Base-by-base conservation (phyloP, 2,113 vertebrate genomes). In the Mobula hypostoma region DNA sequence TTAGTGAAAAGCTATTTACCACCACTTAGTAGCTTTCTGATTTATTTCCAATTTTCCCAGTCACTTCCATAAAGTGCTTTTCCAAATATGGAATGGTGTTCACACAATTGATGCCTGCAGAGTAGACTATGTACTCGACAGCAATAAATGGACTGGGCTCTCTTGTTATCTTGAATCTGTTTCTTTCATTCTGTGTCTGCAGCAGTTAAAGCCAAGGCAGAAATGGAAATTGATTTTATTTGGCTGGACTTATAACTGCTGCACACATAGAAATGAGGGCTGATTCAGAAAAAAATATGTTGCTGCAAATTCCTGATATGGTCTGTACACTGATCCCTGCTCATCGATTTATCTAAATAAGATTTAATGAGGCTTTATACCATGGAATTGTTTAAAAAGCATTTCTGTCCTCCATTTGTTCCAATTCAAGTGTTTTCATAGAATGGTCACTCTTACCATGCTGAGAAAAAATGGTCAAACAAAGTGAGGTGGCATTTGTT, bases 141-240 rank as follows among this genome's bases (percentile, higher is more conserved):
- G 61, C 85, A 66, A 58, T n/a, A 14, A 63, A 11, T 63, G 85
- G 58, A 29, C 29, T n/a, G 12, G 0, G 27, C 58, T 88, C 58
- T 61, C 4, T 15, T 90, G 85, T 66, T 32, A 90, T 90, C 15
- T 68, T 90, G 29, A 63, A 90, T 90, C 61, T 32, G 29, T 68
- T 66, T 2, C 83, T 58, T 68, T 66, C 29, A 66, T 90, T 66
- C 0, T 32, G 40, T 32, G 61, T 36, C 14, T 66, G 85, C 85
- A 32, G 85, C 61, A 90, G 85, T 90, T 90, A 68, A 90, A 68
- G 61, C 29, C 85, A 68, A 90, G 85, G 29, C 85, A 66, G 85
- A 90, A 90, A 90, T 90, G 61, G 61, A 68, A 90, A 90, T 90
- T 90, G 85, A 90, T 90, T 90, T 90, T 87, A 29, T 85, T 87